phyloP scores from a whole-genome alignment of 1,140 invertebrate genomes.

The Drosophila simulans region DNA sequence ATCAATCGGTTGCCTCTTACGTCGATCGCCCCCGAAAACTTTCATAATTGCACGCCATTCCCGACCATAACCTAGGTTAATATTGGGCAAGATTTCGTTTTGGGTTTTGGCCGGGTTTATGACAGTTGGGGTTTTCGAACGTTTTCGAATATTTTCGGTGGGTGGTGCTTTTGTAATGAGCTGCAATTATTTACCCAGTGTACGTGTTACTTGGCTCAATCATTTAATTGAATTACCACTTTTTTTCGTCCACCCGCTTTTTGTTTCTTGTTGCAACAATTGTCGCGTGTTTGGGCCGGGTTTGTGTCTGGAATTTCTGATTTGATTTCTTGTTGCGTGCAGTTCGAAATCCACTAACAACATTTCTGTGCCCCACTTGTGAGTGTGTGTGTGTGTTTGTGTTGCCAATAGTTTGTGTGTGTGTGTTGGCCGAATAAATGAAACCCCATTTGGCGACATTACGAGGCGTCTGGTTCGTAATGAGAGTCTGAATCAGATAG shows the following conservation, averaged over 20 bases:
- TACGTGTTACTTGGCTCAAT: constrained; percentile 11
- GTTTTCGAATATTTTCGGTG: neutral
- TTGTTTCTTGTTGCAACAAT: constrained; percentile 43
- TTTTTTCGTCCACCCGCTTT: constrained; percentile 13
- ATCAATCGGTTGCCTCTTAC: constrained; percentile 69
- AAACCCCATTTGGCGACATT: constrained; percentile 38
- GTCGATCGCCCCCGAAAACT: constrained; percentile 47
- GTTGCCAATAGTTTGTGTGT: neutral
- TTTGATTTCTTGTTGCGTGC: constrained; percentile 56
- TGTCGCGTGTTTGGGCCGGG: constrained; percentile 54
- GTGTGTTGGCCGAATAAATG: constrained; percentile 13
- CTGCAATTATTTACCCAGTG: constrained; percentile 21
- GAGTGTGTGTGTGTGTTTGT: constrained; percentile 2
- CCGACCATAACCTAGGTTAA: constrained; percentile 54
- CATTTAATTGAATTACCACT: constrained; percentile 58
- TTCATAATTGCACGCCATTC: constrained; percentile 73
- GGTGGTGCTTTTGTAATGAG: constrained; percentile 1
- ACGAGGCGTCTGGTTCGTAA: constrained; percentile 44
- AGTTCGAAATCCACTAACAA: constrained; percentile 32
- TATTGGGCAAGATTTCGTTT: constrained; percentile 56
- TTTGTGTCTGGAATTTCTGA: constrained; percentile 62
- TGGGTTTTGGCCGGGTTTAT: constrained; percentile 9
- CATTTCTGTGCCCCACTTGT: constrained; percentile 16
- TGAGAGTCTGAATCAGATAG: constrained; percentile 52
- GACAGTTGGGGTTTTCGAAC: constrained; percentile 11